Evolutionary conservation across 2,888 invertebrate genomes (phyloP), one percentile per base, ranked within the genome.

Genomic region (Lucinisca nassula): DNA sequence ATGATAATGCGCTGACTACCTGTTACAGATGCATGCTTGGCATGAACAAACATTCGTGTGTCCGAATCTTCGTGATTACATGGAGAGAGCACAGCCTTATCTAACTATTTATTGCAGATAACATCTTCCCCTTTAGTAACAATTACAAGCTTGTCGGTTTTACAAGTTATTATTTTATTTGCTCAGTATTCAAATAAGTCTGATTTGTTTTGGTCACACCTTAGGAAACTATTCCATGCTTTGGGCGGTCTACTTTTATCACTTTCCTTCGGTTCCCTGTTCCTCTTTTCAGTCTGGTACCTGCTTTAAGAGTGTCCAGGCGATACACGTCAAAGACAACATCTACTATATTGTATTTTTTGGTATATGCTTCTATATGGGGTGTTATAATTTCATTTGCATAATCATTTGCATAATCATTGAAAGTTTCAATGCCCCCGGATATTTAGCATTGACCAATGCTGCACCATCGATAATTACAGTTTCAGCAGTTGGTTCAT

Each of bases 11-110:
- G 72, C 21, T 38, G 30, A 51, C 51, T 51, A 3, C 87, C 87
- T 51, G 84, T 51, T 17, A 38, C 4, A 17, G 38, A 35, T 8
- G 76, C 75, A 78, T 86, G 72, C 32, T 30, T 35, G 0, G 70
- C 79, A 79, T 86, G 86, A 12, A 91, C 35, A 6, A 84, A 38
- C 0, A 86, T 72, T 12, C 87, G 38, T 0, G 84, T 85, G 72
- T 91, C 88, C 14, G 90, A 88, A 58, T 91, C 88, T 76, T 90
- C 89, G 14, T 90, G 84, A 17, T 35, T 40, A 40, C 89, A 86
- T 30, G 86, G 87, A 21, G 84, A 55, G 17, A 90, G 35, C 35
- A 27, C 30, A 17, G 45, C n/a, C n/a, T n/a, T n/a, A n/a, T n/a
- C n/a, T n/a, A n/a, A n/a, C n/a, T n/a, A n/a, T n/a, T n/a, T n/a